Base-by-base conservation (phyloP, 2,797 vertebrate species). In the Alectoris magna region DNA sequence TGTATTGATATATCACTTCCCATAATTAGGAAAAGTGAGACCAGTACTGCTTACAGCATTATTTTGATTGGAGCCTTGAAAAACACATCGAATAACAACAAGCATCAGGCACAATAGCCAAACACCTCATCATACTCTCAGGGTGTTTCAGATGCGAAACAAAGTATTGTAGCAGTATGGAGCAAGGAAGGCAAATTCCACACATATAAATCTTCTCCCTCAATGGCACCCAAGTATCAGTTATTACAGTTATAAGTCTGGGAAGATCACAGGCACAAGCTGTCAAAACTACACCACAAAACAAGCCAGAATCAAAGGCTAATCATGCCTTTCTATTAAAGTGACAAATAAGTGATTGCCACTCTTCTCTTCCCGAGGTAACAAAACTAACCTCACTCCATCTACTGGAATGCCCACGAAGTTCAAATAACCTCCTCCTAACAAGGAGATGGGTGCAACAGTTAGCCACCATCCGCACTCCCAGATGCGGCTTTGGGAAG, bases 1-100 rank as follows among this genome's bases (percentile, higher is more conserved):
- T 71, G 64, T 79, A 96, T 79, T 95, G 94, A 94, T 89, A 93
- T 39, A 95, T 93, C 91, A 92, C 92, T 88, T 95, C 80, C 91
- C 48, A 93, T 94, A 95, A 95, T 93, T 92, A 95, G 84, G 63
- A 83, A 67, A 95, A 92, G 89, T 68, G 82, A 95, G 76, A 39
- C 51, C 63, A 43, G 84, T 60, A 84, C 70, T 70, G 93, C 87
- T 95, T n/a, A 87, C 67, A 95, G 95, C 94, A 92, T 53, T 94
- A 71, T 94, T 96, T 91, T 94, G 84, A 94, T 75, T 51, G 77
- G 49, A 93, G 87, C 44, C 84, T 83, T 89, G 79, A 94, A 85
- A 96, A 95, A 88, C 55, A 75, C 73, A 14, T 23, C 84, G 87
- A 91, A 49, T 55, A 90, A 82, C 60, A 93, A 88, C 24, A 76